Percentiles rank a stretch among this genome's conserved stretches.
phyloP scores from a whole-genome alignment of 2,113 vertebrate genomes.

The human region GRCh38 chr1:175348501-175349000 shows the following conservation, averaged over 20 bases:
- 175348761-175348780: not conserved
- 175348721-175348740: conserved; percentile 26
- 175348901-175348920: not conserved
- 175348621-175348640: not conserved
- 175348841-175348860: not conserved
- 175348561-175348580: not conserved
- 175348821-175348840: not conserved
- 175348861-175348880: not conserved
- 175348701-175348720: not conserved
- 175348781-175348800: not conserved
- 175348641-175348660: conserved; percentile 14
- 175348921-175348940: not conserved
- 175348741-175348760: not conserved
- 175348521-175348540: not conserved
- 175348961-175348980: not conserved
- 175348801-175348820: not conserved
- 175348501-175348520: not conserved
- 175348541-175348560: not conserved
- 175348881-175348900: not conserved
- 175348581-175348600: not conserved
- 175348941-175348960: not conserved
- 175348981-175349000: conserved; percentile 1
- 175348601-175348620: conserved; percentile 22
- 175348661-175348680: not conserved
- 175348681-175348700: not conserved